phyloP scores from a whole-genome alignment of 2,113 vertebrate genomes.

The Haliaeetus leucogaster region DNA sequence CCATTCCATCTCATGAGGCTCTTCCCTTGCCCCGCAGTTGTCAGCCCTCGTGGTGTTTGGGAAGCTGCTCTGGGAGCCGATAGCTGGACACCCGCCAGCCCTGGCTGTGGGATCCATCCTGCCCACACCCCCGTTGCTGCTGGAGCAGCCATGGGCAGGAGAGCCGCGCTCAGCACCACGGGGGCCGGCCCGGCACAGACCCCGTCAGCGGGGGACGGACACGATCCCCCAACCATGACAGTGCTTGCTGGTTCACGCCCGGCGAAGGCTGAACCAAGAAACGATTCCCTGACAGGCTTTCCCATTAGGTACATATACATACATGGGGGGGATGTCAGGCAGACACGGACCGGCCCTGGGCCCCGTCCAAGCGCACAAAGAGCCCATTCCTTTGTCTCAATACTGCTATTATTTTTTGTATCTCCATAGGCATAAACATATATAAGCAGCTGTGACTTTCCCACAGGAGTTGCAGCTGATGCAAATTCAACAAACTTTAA shows the following conservation, averaged over 20 bases:
- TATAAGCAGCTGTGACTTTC: not conserved
- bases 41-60: fast-evolving
- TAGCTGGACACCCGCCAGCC: too few species aligned
- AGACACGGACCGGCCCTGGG: not conserved
- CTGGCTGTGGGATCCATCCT: fast-evolving
- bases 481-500: not conserved
- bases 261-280: not conserved
- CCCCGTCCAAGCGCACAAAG: not conserved
- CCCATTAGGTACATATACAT: not conserved
- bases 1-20: not conserved
- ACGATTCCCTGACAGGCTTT: not conserved
- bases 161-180: not conserved
- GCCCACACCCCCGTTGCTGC: not conserved
- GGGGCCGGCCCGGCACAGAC: not conserved
- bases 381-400: not conserved
- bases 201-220: not conserved
- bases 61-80: not conserved
- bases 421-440: not conserved
- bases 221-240: not conserved
- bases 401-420: not conserved
- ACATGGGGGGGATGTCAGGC: not conserved
- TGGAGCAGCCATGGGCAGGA: not conserved
- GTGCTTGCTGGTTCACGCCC: not conserved
- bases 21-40: not conserved
- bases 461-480: not conserved